Evolutionary conservation across 2,888 invertebrate species (phyloP).

Genomic region (Pammene aurita): DNA sequence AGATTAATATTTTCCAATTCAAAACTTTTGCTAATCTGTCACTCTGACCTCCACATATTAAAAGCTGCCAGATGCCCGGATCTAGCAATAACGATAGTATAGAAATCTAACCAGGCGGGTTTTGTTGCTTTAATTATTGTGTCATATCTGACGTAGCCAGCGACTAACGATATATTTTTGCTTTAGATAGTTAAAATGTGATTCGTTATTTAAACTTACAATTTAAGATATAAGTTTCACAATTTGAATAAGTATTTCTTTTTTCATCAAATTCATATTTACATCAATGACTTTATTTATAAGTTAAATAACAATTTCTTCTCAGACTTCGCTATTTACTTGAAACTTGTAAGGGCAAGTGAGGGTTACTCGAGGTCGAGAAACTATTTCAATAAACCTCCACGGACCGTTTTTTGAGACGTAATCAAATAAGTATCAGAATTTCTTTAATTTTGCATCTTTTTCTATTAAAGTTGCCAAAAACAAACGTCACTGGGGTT

Average conservation of each 20-base stretch:
- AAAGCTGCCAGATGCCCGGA: no score
- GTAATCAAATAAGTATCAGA: constrained; percentile 34
- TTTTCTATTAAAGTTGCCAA: constrained; percentile 65
- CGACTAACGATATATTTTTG: no score
- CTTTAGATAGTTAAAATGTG: no score
- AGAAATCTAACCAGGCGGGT: no score
- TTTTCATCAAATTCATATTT: not conserved
- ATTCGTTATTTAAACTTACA: not conserved
- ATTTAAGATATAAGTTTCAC: not conserved
- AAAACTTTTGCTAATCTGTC: no score
- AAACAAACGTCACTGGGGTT: constrained; percentile 67
- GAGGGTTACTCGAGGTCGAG: constrained; percentile 17
- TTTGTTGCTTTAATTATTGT: no score
- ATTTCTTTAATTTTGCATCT: constrained; percentile 61
- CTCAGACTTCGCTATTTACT: constrained; percentile 12
- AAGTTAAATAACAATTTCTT: constrained; percentile 9
- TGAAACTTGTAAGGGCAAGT: not conserved
- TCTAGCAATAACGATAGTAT: no score
- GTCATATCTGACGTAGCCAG: no score
- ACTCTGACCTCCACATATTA: no score
- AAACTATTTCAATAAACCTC: constrained; percentile 32
- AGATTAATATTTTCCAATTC: no score
- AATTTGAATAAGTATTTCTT: not conserved
- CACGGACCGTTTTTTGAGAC: constrained; percentile 25
- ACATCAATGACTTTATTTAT: not conserved